Conservation (phyloP, 2,797 vertebrate species). For the Molothrus aeneus region DNA sequence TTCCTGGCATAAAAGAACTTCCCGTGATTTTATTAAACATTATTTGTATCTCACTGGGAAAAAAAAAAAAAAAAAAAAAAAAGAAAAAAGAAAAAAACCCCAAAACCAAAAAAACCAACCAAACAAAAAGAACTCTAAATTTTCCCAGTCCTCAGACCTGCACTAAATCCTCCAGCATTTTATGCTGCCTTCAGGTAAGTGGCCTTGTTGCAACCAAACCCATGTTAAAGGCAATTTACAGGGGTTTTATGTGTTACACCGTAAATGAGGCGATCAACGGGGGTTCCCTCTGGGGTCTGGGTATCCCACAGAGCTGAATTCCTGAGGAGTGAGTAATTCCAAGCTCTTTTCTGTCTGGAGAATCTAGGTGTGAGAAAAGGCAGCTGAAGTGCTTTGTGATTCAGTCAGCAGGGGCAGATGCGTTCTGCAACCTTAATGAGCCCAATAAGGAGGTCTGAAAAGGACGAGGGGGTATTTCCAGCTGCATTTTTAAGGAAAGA, state of each 20-base stretch:
- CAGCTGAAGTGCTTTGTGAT: not conserved
- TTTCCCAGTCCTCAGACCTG: not conserved
- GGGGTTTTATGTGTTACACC: not conserved
- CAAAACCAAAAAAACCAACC: not conserved
- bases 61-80: too few species aligned
- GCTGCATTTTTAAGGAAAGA: not conserved
- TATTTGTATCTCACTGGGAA: not conserved
- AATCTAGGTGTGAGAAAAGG: not conserved
- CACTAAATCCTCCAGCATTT: not conserved
- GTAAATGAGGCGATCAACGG: not conserved
- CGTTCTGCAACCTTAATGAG: not conserved
- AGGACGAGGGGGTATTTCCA: accelerated
- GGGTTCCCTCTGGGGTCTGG: not conserved
- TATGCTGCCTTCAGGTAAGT: not conserved
- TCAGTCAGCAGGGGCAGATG: not conserved
- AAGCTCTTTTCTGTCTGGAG: not conserved
- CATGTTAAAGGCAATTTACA: not conserved
- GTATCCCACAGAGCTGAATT: not conserved
- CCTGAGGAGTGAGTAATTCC: not conserved
- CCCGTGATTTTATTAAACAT: not conserved
- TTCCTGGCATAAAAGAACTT: not conserved
- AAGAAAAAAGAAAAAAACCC: not conserved
- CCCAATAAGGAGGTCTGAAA: not conserved
- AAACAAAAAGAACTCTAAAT: not conserved
- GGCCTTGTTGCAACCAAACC: not conserved